These are phyloP conservation scores for Timema cristinae DNA, from an alignment of 2,888 invertebrate species.

Conservation along the genomic window DNA sequence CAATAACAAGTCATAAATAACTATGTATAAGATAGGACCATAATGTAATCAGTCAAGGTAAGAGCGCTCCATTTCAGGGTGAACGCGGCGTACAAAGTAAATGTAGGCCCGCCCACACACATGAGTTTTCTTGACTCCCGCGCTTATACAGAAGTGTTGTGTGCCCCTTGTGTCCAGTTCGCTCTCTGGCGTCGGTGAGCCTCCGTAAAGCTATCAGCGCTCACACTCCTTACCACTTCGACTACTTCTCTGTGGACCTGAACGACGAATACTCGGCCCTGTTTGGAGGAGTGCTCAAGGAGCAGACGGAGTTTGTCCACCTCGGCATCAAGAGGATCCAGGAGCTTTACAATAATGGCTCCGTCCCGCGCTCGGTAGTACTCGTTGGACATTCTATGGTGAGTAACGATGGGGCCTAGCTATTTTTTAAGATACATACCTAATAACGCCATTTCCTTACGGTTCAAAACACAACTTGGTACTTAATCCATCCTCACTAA, in stretches of 20 bases:
- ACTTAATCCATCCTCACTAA: no score
- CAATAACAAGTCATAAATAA: not conserved
- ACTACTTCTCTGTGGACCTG: constrained; percentile 87
- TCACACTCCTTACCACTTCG: constrained; percentile 71
- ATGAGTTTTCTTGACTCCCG: no score
- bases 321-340: constrained; percentile 68
- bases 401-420: constrained; percentile 36
- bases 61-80: no score
- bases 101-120: no score
- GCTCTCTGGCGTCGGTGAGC: constrained; percentile 91
- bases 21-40: no score
- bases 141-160: not conserved
- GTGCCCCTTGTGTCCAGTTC: constrained; percentile 50
- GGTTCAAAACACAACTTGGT: no score
- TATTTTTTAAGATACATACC: not conserved
- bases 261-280: constrained; percentile 87
- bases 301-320: constrained; percentile 70
- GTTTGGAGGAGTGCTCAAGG: constrained; percentile 75
- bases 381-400: constrained; percentile 96
- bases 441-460: not conserved
- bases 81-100: no score
- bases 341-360: constrained; percentile 61
- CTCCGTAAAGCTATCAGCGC: constrained; percentile 73
- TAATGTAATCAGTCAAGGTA: no score
- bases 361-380: constrained; percentile 60